These are phyloP conservation scores for Asarcornis scutulata DNA, from an alignment of 2,113 vertebrate genomes.

Conservation along the genomic window DNA sequence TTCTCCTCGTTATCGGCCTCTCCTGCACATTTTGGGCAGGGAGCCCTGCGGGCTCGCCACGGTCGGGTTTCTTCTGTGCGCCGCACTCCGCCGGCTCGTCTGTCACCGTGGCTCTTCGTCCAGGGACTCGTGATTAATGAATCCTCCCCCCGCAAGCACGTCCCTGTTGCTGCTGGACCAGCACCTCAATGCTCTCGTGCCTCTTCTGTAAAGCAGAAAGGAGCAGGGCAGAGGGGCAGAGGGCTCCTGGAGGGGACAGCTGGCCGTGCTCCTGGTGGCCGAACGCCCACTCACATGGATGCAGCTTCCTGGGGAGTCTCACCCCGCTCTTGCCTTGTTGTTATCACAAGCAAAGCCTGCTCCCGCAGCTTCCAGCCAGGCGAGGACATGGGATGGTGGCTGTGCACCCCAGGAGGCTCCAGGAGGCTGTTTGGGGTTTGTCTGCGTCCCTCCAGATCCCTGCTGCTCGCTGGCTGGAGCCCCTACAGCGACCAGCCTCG, in stretches of 20 bases:
- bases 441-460: neutral
- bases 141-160: neutral
- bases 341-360: neutral
- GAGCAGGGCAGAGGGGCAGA: neutral
- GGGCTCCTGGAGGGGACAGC: neutral
- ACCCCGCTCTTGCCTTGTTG: neutral
- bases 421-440: rapidly evolving
- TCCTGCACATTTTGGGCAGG: neutral
- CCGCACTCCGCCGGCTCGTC: neutral
- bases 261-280: neutral
- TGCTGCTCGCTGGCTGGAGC: neutral
- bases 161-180: no score
- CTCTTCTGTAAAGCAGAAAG: neutral
- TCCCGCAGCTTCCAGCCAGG: neutral
- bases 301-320: neutral
- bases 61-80: neutral
- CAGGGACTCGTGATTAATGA: neutral
- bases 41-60: neutral
- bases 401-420: rapidly evolving
- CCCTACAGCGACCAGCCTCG: rapidly evolving
- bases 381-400: neutral
- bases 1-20: neutral
- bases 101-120: neutral
- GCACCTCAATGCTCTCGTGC: no score
- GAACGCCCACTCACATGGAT: neutral